These are phyloP conservation scores for Meda fulgida DNA, from an alignment of 2,797 vertebrate genomes.

Conservation along the genomic window DNA sequence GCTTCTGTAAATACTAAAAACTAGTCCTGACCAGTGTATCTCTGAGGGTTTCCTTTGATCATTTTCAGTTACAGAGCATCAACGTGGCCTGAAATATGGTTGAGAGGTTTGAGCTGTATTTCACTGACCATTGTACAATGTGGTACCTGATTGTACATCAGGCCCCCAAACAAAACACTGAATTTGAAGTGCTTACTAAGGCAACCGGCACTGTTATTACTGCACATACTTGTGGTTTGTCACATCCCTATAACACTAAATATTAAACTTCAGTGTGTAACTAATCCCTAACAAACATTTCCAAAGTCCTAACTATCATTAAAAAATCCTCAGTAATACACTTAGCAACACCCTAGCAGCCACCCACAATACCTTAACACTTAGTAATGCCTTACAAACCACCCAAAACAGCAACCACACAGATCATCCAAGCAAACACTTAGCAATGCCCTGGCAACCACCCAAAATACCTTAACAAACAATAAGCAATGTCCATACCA, in stretches of 20 bases:
- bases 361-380: too few species aligned
- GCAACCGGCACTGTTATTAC: too few species aligned
- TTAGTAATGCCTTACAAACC: not conserved
- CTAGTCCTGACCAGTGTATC: not conserved
- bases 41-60: slow-evolving; percentile 8
- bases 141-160: not conserved
- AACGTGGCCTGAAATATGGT: not conserved
- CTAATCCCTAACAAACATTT: not conserved
- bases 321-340: not conserved
- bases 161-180: not conserved
- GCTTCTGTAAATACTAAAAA: slow-evolving; percentile 11
- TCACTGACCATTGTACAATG: not conserved
- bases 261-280: not conserved
- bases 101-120: slow-evolving; percentile 1
- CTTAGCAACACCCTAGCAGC: not conserved
- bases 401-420: not conserved
- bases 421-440: not conserved
- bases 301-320: not conserved
- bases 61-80: not conserved
- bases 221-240: not conserved
- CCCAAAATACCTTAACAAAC: not conserved
- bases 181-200: not conserved
- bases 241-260: not conserved
- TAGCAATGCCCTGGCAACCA: not conserved
- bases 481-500: too few species aligned